A percentile compares a stretch with the other conserved stretches of the same genome.
These are phyloP conservation scores for Rotaria macrura DNA, from an alignment of 2,888 invertebrate genomes.

Conservation along the genomic window DNA sequence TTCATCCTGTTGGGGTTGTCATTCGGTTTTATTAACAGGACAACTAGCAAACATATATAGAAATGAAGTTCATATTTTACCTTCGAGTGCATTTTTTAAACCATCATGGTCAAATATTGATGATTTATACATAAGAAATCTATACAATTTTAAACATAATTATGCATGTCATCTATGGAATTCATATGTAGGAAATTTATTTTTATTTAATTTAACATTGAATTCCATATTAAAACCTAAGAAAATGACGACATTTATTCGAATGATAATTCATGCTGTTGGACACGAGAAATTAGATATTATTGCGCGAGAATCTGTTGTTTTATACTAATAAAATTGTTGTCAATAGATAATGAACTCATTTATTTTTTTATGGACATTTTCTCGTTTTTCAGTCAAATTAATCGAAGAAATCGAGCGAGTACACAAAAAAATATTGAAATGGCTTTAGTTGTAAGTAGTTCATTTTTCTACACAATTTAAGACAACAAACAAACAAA, in stretches of 20 bases:
- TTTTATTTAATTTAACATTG: not conserved
- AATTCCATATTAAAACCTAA: not conserved
- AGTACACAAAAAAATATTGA: slow-evolving; percentile 13
- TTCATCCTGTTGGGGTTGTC: slow-evolving; percentile 1
- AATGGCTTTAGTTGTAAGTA: not conserved
- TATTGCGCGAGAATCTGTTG: not conserved
- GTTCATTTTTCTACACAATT: not conserved
- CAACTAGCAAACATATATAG: not conserved
- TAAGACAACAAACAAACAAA: too few species aligned
- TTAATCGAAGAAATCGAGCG: not conserved
- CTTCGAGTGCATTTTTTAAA: not conserved
- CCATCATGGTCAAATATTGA: not conserved
- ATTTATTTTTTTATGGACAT: not conserved
- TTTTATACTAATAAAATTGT: not conserved
- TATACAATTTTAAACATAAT: not conserved
- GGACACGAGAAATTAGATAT: not conserved
- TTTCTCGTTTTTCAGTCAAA: not conserved
- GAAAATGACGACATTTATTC: not conserved
- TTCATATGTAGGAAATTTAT: not conserved
- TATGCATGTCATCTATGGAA: slow-evolving; percentile 15
- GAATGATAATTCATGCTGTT: not conserved
- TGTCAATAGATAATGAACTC: too few species aligned
- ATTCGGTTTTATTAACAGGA: not conserved
- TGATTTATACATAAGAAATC: not conserved
- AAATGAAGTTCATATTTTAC: not conserved